These are phyloP conservation scores for Stenichneumon culpator DNA, from an alignment of 2,888 invertebrate species.

Conservation along the genomic window DNA sequence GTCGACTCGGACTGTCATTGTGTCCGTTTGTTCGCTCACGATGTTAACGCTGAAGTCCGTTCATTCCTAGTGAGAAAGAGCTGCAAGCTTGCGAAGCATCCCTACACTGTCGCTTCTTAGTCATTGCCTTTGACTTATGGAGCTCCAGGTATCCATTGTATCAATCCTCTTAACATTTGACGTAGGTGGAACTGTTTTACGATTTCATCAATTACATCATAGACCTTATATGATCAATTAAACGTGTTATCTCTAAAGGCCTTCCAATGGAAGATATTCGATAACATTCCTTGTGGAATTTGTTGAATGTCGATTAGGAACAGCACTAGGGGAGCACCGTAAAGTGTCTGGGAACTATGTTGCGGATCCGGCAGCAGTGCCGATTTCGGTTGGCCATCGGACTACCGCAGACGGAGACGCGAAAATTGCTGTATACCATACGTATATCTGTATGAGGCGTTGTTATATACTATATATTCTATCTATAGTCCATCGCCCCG, in stretches of 20 bases:
- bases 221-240: not conserved
- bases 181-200: not conserved
- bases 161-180: not conserved
- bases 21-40: not conserved
- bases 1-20: not conserved
- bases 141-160: not conserved
- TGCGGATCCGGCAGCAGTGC: conserved; percentile 33
- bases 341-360: conserved; percentile 59
- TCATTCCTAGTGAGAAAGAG: not conserved
- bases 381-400: conserved; percentile 55
- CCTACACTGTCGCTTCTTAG: not conserved
- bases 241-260: not conserved
- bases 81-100: not conserved
- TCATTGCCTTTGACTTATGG: not conserved
- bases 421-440: conserved; percentile 34
- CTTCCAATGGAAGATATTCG: conserved; percentile 18
- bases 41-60: not conserved
- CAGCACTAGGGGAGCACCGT: conserved; percentile 17
- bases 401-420: conserved; percentile 42
- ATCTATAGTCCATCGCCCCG: conserved; percentile 32
- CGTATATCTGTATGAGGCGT: conserved; percentile 9
- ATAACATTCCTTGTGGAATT: conserved; percentile 46
- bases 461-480: conserved; percentile 6
- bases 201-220: not conserved
- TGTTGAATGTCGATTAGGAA: conserved; percentile 21